A percentile compares a stretch with the other conserved stretches of the same genome.
Evolutionary conservation across 2,113 vertebrate genomes (phyloP).

Genomic region (Alosa alosa): DNA sequence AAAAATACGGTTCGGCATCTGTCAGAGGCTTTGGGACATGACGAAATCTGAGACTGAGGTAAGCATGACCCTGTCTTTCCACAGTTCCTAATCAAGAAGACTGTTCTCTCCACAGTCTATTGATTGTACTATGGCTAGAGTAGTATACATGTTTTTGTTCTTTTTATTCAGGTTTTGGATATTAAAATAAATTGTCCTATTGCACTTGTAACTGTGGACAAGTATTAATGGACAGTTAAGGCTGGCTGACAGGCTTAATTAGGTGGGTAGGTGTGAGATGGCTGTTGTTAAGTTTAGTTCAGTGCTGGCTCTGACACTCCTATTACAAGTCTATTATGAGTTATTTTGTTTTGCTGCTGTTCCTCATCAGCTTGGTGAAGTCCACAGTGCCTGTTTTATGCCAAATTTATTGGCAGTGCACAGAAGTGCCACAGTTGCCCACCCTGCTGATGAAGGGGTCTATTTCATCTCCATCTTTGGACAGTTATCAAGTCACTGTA

Average conservation of each 20-base stretch:
- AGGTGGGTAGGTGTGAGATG: no score
- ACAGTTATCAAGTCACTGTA: background rate
- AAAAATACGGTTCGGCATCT: slow-evolving; percentile 75
- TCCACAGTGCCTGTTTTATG: background rate
- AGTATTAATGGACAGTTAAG: no score
- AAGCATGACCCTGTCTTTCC: background rate
- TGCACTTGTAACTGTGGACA: no score
- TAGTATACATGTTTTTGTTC: background rate
- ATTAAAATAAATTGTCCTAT: no score
- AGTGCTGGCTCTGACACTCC: no score
- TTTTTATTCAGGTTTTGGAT: no score
- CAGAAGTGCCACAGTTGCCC: background rate
- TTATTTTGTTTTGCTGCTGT: background rate
- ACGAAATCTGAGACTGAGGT: slow-evolving; percentile 86
- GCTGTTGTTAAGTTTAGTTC: no score
- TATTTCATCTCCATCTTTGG: background rate
- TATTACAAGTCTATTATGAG: background rate
- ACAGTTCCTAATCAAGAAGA: background rate
- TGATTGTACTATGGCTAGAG: background rate
- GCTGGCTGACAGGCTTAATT: no score
- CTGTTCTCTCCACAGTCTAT: background rate
- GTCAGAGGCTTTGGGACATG: slow-evolving; percentile 79
- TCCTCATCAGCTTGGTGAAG: background rate
- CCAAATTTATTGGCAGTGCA: background rate
- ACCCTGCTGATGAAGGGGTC: background rate